These are phyloP conservation scores for Cyclina sinensis DNA, from an alignment of 1,140 invertebrate genomes.

Conservation along the genomic window DNA sequence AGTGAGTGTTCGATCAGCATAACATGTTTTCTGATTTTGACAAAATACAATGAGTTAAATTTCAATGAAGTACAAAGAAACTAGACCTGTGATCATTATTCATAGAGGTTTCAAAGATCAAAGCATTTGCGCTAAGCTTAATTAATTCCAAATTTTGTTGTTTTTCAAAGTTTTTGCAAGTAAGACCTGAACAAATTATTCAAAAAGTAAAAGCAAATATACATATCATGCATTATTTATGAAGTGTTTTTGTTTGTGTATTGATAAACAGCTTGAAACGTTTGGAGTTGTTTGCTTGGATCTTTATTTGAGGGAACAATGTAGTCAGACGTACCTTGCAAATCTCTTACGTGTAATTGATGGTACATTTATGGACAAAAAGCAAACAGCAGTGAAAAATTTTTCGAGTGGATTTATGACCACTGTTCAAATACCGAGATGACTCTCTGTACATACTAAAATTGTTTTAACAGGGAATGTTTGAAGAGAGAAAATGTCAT, in stretches of 20 bases:
- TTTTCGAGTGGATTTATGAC: constrained; percentile 14
- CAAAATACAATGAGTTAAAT: no score
- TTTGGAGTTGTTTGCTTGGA: not conserved
- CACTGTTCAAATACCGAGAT: constrained; percentile 25
- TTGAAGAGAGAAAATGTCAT: constrained; percentile 17
- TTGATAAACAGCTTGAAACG: constrained; percentile 10
- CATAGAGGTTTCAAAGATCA: no score
- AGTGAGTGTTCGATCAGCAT: not conserved
- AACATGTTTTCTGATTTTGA: not conserved
- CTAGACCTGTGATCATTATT: no score
- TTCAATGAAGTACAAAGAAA: no score
- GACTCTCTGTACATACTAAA: constrained; percentile 29
- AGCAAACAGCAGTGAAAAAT: constrained; percentile 1
- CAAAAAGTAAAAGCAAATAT: constrained; percentile 30
- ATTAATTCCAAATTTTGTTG: not conserved
- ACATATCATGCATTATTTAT: constrained; percentile 44
- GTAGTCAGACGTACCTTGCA: constrained; percentile 6
- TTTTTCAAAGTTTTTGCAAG: not conserved
- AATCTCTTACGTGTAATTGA: constrained; percentile 24
- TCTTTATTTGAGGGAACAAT: constrained; percentile 6
- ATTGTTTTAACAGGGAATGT: constrained; percentile 35
- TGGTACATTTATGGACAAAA: constrained; percentile 22
- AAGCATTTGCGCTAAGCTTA: no score
- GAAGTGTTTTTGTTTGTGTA: constrained; percentile 32
- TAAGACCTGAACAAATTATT: constrained; percentile 5